These are phyloP conservation scores for Phalacrocorax brasilianus DNA, from an alignment of 2,113 vertebrate species.

Conservation along the genomic window DNA sequence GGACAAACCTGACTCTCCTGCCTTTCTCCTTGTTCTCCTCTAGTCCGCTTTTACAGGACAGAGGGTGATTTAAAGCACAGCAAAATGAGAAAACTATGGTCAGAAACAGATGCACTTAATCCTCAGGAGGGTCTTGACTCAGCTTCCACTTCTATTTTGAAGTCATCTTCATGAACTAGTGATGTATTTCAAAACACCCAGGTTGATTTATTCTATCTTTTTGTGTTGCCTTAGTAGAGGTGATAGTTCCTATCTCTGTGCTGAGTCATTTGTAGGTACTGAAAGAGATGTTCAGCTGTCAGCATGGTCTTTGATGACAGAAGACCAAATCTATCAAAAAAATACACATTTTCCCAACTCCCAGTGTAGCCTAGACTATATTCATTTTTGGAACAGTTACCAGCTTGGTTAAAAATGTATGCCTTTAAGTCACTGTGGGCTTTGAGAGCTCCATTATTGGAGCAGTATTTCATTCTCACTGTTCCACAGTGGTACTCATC, in stretches of 20 bases:
- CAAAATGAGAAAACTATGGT: background rate
- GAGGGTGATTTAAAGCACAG: background rate
- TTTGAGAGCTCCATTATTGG: background rate
- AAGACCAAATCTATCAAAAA: background rate
- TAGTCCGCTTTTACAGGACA: background rate
- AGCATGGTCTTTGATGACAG: background rate
- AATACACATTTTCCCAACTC: background rate
- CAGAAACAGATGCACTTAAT: background rate
- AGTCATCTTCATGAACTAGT: background rate
- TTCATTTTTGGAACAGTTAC: background rate
- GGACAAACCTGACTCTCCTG: background rate
- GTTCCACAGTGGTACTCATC: background rate
- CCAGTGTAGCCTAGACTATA: background rate
- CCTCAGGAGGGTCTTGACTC: background rate
- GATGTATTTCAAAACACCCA: background rate
- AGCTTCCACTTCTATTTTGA: background rate
- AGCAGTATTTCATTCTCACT: conserved; percentile 6
- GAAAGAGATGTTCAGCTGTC: background rate
- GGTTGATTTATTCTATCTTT: background rate
- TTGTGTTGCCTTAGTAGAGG: background rate
- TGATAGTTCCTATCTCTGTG: background rate
- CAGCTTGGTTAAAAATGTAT: background rate
- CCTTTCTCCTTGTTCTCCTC: background rate
- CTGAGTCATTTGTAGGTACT: background rate
- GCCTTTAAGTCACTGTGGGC: background rate